Base-by-base conservation (phyloP, 2,888 invertebrate genomes). In the Agrochola litura region DNA sequence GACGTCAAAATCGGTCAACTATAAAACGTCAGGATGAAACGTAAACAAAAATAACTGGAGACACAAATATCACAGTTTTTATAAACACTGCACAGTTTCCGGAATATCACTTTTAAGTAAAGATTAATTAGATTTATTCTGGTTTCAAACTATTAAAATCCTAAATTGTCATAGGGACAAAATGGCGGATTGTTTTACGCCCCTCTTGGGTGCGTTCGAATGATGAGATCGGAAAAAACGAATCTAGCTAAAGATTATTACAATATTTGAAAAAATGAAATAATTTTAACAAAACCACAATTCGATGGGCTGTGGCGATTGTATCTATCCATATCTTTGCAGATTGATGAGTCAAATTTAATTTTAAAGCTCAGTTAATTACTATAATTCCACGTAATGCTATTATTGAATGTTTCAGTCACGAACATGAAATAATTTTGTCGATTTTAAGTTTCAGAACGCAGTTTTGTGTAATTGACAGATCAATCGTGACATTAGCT, bases 131-230 rank as follows among this genome's bases (percentile, higher is more conserved):
- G 95, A 95, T 96, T 92, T 92, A 91, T 90, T 92, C 88, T 90
- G 92, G 93, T 96, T 94, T 91, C 90, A 91, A 91, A 92, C 90
- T 91, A 92, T 90, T 92, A 94, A 92, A 94, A 92, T 92, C 92
- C 89, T 92, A 95, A 95, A 94, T 94, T 95, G 91, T 94, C 94
- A 94, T 92, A 93, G 94, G 91, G 92, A 96, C 96, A 96, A 96
- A 94, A 96, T 96, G 96, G 96, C 96, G 96, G 96, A 95, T 93
- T 94, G 92, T 95, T 96, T 95, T 95, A 96, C 96, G 96, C 96
- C 96, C 96, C 96, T 95, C 92, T 91, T 87, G 82, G 91, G 89
- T 92, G 89, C 93, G 94, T 94, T 95, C 94, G 79, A 89, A 94
- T 92, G 73, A 16, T 64, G 43, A 1, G 30, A 69, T 37, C 52